Evolutionary conservation across 2,888 invertebrate species (phyloP), one percentile per base, ranked within the genome.

Genomic region (Cryptocheilus praepositus): DNA sequence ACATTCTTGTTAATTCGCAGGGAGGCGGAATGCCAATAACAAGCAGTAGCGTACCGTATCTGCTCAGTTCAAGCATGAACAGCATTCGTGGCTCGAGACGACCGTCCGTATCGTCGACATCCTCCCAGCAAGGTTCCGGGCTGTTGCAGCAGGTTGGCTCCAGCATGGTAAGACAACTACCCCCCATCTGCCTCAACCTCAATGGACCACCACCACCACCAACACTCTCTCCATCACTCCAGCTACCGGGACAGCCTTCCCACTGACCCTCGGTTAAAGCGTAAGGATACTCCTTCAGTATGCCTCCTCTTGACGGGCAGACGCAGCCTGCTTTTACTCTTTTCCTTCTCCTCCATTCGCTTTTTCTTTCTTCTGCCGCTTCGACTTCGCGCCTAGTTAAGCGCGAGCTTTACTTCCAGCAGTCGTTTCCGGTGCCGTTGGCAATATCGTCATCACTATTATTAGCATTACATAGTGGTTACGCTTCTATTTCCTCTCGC

Each of bases 91-190:
- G 80, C 61, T 94, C 95, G 73, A 93, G 95, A 64, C 92, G 95
- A 63, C 93, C 93, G 59, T 93, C 95, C 84, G 90, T 94, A 85
- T 93, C 93, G 84, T 90, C 94, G 77, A 93, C 94, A 86, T 90
- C 91, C 64, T 91, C 91, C 67, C 91, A 91, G 68, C 93, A 92
- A 84, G 94, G 94, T 83, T 92, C 94, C 74, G 94, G 95, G 76
- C 90, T 97, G 72, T 90, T 97, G 80, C 96, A 96, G 87, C 96
- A 96, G 90, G 91, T 97, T 89, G 95, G 96, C 92, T 94, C 94
- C 90, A 96, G 96, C 92, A 94, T 97, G 95, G 96, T 96, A 95
- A 96, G 96, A 92, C 94, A 93, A 90, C 91, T 93, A 89, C 93
- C 93, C 86, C 88, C 88, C 82, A 92, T 92, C 90, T 91, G 92